phyloP scores from a whole-genome alignment of 53 echinoderm and acorn worm genomes.

The Pentamera pediparva region DNA sequence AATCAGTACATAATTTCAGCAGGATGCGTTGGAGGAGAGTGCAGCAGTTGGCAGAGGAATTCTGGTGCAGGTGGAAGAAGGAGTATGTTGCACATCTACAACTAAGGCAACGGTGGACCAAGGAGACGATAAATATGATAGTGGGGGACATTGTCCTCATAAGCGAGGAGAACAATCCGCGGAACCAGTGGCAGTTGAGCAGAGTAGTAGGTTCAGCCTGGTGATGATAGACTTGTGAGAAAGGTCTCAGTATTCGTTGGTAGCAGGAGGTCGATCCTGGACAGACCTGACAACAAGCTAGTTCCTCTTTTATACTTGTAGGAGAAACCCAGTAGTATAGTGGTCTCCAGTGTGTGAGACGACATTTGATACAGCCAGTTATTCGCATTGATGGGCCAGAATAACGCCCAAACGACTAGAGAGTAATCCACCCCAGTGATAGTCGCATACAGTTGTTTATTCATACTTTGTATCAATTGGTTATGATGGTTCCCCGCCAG shows the following conservation, averaged over 20 bases:
- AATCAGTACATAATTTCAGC: constrained; percentile 27
- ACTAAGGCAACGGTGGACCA: constrained; percentile 36
- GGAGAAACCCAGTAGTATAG: no score
- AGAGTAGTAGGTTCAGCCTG: constrained; percentile 1
- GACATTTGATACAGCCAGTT: no score
- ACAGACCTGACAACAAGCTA: constrained; percentile 29
- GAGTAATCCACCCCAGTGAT: constrained; percentile 15
- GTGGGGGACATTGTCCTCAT: constrained; percentile 46
- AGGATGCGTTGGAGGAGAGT: constrained; percentile 47
- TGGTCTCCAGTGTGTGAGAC: no score
- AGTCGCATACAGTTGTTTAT: no score
- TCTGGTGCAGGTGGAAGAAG: constrained; percentile 53
- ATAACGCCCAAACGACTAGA: constrained; percentile 19
- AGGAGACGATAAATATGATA: not conserved
- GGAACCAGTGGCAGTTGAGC: no score
- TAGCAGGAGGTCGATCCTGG: constrained; percentile 4
- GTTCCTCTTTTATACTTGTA: no score
- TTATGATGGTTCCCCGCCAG: no score
- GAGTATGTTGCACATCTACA: constrained; percentile 39
- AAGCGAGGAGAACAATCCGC: constrained; percentile 37
- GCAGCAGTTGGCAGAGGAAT: constrained; percentile 35
- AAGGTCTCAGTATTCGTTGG: constrained; percentile 14
- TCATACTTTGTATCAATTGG: no score
- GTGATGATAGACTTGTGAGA: constrained; percentile 17
- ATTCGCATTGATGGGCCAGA: constrained; percentile 6